Base-by-base conservation (phyloP, 2,113 vertebrate species). In the Tachysurus vachellii region DNA sequence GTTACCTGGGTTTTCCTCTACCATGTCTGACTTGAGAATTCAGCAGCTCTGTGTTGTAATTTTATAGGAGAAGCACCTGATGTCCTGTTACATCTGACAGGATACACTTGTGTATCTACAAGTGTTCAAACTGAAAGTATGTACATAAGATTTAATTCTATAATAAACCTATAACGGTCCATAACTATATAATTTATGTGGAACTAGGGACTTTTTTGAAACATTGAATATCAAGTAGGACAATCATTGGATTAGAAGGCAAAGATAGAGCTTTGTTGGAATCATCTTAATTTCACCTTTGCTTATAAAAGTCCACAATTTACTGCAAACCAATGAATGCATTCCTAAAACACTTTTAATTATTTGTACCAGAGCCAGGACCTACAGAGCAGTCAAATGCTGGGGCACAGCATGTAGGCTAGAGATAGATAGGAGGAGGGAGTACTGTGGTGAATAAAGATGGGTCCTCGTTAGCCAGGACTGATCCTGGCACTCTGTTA, bases 381-480 rank as follows among this genome's bases (percentile, higher is more conserved):
- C 47, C 11, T 50, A 53, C 11, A 76, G 47, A 50, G 70, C 70
- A 44, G 36, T 73, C 36, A 44, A 73, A 73, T 10, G 70, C 70
- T 21, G 19, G 17, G 23, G 5, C 44, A 53, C 0, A 2, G n/a
- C 2, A 23, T 50, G 21, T 6, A 11, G 73, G 23, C 7, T n/a
- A n/a, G 44, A 16, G 73, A 76, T 14, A n/a, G 17, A 44, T 31
- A 66, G 57, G 44, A 62, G 84, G 61, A 86, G 82, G 26, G 17
- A 80, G 81, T 19, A 59, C 28, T 80, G 44, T 36, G 66, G 75
- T 62, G 68, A 81, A 57, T 86, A 88, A 84, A 90, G 59, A 86
- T 23, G 28, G 28, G 19, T 86, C 57, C 64, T 84, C 76, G 88
- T 88, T 88, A 86, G 57, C 50, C 21, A 31, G 71, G 76, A 75